Conservation (phyloP, 2,888 invertebrate species). For the Hydraecia micacea region DNA sequence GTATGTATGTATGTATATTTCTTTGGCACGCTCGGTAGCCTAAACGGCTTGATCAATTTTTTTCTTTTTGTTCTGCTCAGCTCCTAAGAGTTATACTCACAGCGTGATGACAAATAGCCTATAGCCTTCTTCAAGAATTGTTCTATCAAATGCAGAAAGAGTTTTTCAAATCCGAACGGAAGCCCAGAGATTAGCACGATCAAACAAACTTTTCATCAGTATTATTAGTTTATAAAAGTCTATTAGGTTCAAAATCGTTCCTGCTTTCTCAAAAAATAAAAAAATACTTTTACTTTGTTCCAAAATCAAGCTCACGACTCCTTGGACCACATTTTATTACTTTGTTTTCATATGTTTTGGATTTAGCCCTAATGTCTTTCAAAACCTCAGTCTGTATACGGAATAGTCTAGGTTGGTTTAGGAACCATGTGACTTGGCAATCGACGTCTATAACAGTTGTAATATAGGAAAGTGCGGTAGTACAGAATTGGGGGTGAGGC, state of each 20-base stretch:
- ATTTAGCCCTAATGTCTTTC: background rate
- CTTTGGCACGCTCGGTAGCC: no score
- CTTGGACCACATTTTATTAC: background rate
- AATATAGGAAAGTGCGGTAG: conserved; percentile 46
- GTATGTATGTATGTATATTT: no score
- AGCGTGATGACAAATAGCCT: no score
- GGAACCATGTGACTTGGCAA: conserved; percentile 44
- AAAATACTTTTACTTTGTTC: background rate
- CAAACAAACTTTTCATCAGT: no score
- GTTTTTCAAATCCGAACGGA: no score
- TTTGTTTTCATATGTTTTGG: background rate
- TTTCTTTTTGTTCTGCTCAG: no score
- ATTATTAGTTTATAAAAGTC: no score
- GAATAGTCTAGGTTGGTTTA: background rate
- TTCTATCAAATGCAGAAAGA: no score
- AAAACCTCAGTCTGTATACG: background rate
- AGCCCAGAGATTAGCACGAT: no score
- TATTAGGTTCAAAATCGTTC: background rate
- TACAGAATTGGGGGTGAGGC: conserved; percentile 23
- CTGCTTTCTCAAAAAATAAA: background rate
- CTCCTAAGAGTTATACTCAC: no score
- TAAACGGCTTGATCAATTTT: no score
- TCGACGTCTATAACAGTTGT: conserved; percentile 40
- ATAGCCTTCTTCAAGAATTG: no score
- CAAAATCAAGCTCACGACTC: background rate